Evolutionary conservation across 1,140 invertebrate species (phyloP).

Genomic region (Brachionus paranguensis): DNA sequence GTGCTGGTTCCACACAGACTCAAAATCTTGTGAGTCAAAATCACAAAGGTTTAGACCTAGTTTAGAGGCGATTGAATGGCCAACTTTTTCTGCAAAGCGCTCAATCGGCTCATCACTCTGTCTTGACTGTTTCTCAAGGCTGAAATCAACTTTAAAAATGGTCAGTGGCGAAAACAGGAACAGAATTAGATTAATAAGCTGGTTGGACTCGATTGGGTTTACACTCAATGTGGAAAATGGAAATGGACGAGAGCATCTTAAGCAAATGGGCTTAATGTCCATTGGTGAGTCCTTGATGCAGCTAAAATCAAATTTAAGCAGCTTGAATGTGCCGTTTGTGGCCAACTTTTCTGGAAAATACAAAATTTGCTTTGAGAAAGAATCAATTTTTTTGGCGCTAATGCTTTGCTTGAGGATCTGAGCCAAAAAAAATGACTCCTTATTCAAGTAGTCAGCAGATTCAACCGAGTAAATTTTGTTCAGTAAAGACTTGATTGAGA

Average conservation of each 20-base stretch:
- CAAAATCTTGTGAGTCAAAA: not conserved
- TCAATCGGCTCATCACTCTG: not conserved
- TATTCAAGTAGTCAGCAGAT: not conserved
- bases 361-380: not conserved
- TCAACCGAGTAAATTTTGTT: not conserved
- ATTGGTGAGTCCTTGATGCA: not conserved
- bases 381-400: not conserved
- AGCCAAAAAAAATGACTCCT: not conserved
- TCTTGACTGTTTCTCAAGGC: not conserved
- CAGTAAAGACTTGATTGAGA: not conserved
- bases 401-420: not conserved
- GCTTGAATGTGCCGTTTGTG: not conserved
- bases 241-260: not conserved
- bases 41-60: not conserved
- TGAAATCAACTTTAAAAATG: not conserved
- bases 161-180: conserved; percentile 14
- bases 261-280: not conserved
- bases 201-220: not conserved
- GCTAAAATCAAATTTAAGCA: not conserved
- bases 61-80: not conserved
- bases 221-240: not conserved
- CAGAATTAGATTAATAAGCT: not conserved
- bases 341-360: not conserved
- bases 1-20: not conserved
- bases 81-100: not conserved